A percentile compares a stretch with the other conserved stretches of the same genome.
phyloP scores from a whole-genome alignment of 37 sponge, comb jelly and placozoan species.

The Geodia barretti region DNA sequence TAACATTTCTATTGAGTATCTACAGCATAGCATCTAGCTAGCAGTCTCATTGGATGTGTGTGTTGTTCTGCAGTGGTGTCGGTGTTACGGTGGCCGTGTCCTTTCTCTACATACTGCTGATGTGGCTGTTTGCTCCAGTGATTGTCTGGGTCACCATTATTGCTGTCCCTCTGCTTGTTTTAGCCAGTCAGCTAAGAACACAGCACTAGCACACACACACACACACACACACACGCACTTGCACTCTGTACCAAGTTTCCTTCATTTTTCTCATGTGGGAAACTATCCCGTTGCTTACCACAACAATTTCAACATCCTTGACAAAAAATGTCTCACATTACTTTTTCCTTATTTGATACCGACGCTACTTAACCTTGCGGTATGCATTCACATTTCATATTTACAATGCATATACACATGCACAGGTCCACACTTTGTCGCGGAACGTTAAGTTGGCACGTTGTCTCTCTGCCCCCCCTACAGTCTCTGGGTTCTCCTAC shows the following conservation, averaged over 20 bases:
- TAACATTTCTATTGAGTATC: too few species aligned
- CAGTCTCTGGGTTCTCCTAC: constrained; percentile 66
- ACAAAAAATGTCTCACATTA: too few species aligned
- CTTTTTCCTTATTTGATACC: too few species aligned
- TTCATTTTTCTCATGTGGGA: not conserved
- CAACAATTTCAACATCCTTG: too few species aligned
- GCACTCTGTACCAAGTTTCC: not conserved
- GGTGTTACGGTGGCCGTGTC: constrained; percentile 54
- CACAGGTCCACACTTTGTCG: not conserved
- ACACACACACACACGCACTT: not conserved
- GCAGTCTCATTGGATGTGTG: too few species aligned
- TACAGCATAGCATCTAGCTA: too few species aligned
- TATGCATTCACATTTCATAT: too few species aligned
- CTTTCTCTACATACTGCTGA: constrained; percentile 70
- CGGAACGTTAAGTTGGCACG: not conserved
- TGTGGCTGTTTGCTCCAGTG: constrained; percentile 73
- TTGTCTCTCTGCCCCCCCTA: not conserved
- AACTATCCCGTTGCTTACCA: too few species aligned
- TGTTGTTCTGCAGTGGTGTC: constrained; percentile 63
- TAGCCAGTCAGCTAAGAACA: constrained; percentile 37
- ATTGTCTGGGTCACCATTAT: constrained; percentile 59
- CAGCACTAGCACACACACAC: constrained; percentile 5
- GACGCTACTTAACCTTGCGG: too few species aligned
- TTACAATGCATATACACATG: constrained; percentile 10
- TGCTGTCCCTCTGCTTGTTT: constrained; percentile 19